phyloP scores from a whole-genome alignment of 2,888 invertebrate genomes.

The Cybosia mesomella region DNA sequence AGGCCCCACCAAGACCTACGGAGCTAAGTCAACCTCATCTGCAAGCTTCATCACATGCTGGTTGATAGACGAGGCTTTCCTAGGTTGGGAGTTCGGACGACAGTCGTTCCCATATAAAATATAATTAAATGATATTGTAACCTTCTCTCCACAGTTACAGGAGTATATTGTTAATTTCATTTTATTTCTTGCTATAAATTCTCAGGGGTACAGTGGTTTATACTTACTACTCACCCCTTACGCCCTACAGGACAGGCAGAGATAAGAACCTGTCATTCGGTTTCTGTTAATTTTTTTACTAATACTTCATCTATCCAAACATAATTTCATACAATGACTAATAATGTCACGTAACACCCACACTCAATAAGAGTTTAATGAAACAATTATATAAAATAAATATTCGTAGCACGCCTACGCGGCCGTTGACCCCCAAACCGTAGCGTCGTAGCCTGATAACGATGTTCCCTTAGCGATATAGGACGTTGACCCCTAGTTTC shows the following conservation, averaged over 20 bases:
- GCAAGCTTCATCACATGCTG: too few relatives aligned
- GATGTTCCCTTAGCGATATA: slow-evolving; percentile 54
- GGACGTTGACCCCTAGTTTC: slow-evolving; percentile 53
- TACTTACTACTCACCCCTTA: not conserved
- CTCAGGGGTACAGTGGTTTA: too few relatives aligned
- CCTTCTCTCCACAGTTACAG: too few relatives aligned
- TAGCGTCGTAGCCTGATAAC: slow-evolving; percentile 58
- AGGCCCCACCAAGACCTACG: too few relatives aligned
- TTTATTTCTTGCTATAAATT: too few relatives aligned
- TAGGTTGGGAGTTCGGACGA: too few relatives aligned
- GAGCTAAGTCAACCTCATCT: too few relatives aligned
- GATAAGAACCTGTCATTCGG: not conserved
- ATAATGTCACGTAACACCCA: slow-evolving; percentile 5
- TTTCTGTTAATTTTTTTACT: not conserved
- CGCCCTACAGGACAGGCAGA: not conserved
- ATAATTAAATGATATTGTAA: too few relatives aligned
- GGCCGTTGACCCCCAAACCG: slow-evolving; percentile 61
- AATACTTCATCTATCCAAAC: not conserved
- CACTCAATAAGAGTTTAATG: not conserved
- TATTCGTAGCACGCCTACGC: slow-evolving; percentile 58
- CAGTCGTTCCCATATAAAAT: too few relatives aligned
- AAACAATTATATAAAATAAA: slow-evolving; percentile 32
- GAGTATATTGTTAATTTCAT: too few relatives aligned
- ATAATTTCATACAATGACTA: not conserved
- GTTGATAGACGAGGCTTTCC: too few relatives aligned